Base-by-base conservation (phyloP, 1,140 invertebrate genomes). In the Diploscapter pachys region DNA sequence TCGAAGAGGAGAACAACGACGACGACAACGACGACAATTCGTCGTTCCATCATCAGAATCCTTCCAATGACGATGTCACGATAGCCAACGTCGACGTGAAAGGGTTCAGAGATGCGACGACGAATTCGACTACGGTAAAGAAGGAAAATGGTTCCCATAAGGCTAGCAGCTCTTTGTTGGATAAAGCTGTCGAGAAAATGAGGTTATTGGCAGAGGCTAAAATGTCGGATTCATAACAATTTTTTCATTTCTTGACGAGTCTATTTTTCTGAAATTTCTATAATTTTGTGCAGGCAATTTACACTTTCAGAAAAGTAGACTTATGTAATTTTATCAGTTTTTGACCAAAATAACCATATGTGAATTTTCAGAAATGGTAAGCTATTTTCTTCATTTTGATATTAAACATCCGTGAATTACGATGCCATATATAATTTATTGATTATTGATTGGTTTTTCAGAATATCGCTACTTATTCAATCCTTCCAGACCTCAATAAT, bases 171-270 rank as follows among this genome's bases (percentile, higher is more conserved):
- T 31, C 31, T 31, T 31, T 61, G 50, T 50, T 71, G 69, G 69
- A 71, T 49, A 71, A 71, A 59, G 69, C 69, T n/a, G 69, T 71
- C 57, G 69, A 71, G 56, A 66, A 59, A n/a, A 71, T 71, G 69
- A 48, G 69, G 5, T 8, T 69, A 5, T 49, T 71, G 8, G 69
- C 69, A 68, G 66, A 11, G 9, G 54, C 69, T 48, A 71, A 71
- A 11, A 59, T 59, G 31, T 31, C 31, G 31, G 13, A 55, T 48
- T 6, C 66, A n/a, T 68, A 53, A 52, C 9, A 11, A 59, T 59
- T 59, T 59, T 59, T 59, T 59, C 31, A 59, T 59, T 59, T 31
- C 57, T 59, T 11, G 9, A 59, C 31, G 31, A 31, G 31, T 31
- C 9, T 31, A 59, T 53, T 48, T 68, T 48, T 53, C 52, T 65